A percentile compares a stretch with the other conserved stretches of the same genome.
phyloP scores from a whole-genome alignment of 64 coral and sea anemone species.

The Trachythela sp. region DNA sequence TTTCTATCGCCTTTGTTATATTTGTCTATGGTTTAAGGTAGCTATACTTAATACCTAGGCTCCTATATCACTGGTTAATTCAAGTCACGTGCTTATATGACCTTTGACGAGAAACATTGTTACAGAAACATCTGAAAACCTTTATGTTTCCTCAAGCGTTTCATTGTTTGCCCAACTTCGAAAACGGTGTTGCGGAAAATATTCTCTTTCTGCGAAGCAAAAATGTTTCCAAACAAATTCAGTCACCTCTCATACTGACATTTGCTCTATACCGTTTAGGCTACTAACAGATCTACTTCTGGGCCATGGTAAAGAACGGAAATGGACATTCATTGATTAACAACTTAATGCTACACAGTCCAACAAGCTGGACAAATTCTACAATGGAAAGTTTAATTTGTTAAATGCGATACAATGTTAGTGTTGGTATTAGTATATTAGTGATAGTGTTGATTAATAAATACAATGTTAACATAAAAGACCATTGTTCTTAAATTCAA shows the following conservation, averaged over 20 bases:
- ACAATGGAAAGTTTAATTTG: too few species aligned
- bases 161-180: too few species aligned
- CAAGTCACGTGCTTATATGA: neutral
- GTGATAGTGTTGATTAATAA: neutral
- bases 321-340: conserved; percentile 14
- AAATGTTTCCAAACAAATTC: too few species aligned
- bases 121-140: too few species aligned
- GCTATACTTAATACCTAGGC: neutral
- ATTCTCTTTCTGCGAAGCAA: too few species aligned
- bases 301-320: neutral
- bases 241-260: too few species aligned
- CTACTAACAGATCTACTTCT: neutral
- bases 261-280: neutral
- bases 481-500: too few species aligned
- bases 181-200: too few species aligned
- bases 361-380: too few species aligned
- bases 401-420: neutral
- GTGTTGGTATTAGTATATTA: neutral
- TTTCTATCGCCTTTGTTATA: conserved; percentile 39
- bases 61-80: neutral
- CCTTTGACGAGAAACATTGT: too few species aligned
- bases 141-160: too few species aligned
- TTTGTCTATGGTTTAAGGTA: conserved; percentile 55
- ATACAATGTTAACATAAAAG: neutral
- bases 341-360: too few species aligned